Base-by-base conservation (phyloP, 2,797 vertebrate species). In the Ctenopoma kingsleyae region DNA sequence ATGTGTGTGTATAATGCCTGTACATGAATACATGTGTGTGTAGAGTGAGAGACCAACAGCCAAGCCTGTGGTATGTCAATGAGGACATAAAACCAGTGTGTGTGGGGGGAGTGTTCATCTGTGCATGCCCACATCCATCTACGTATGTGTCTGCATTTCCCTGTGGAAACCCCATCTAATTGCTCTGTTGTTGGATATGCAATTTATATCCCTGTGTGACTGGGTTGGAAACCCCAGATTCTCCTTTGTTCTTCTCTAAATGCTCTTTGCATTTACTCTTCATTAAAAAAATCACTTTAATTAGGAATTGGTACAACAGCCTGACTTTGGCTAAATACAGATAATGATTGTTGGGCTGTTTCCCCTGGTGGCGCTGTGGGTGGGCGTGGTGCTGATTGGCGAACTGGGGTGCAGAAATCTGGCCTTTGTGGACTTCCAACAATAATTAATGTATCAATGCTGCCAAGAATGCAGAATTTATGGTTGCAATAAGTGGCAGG, bases 371-470 rank as follows among this genome's bases (percentile, higher is more conserved):
- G 78, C 73, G 68, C 48, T 19, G 80, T 83, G 87, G 85, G 88
- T 85, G 90, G 85, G 83, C 70, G 64, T 46, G 75, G 77, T 19
- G 71, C 80, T 20, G 66, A 74, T 53, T 5, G 0, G 48, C 50
- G 76, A 78, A 71, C 30, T 53, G 5, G 66, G 87, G 76, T 74
- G 69, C 78, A 76, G 51, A 82, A 89, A 91, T 89, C 81, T 47
- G 43, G 85, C 75, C 88, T 85, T 59, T 60, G 74, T 74, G 83
- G 89, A 87, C 82, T 64, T 71, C 60, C 54, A 49, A 77, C 61
- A 75, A 65, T 89, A 92, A 91, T 89, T 85, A 87, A 83, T 48
- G 68, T 78, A 81, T 77, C 65, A 84, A 84, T 84, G 80, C 85
- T 87, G 82, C 86, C 83, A 78, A 61, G 75, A 74, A 78, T 41